Conservation (phyloP, 2,113 vertebrate species). For the Syrrhaptes paradoxus region DNA sequence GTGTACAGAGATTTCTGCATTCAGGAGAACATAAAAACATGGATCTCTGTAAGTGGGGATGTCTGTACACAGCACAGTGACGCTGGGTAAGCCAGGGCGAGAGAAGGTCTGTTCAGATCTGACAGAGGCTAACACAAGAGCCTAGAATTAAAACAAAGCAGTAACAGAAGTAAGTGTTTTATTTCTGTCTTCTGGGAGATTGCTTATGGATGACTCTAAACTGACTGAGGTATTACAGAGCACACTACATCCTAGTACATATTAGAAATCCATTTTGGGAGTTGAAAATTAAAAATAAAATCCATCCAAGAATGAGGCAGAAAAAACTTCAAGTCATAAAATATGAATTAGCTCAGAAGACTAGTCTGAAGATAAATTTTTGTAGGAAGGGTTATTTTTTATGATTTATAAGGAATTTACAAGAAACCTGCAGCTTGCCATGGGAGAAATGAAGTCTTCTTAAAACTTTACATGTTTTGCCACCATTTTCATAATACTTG, state of each 20-base stretch:
- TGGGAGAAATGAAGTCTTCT: constrained; percentile 51
- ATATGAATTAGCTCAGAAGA: constrained; percentile 64
- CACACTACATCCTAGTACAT: background rate
- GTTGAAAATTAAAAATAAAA: constrained; percentile 43
- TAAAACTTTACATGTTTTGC: constrained; percentile 49
- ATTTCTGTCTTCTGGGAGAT: constrained; percentile 32
- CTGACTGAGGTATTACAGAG: background rate
- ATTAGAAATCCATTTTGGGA: background rate
- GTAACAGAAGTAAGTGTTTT: constrained; percentile 35
- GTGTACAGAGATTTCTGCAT: background rate
- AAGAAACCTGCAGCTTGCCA: constrained; percentile 40
- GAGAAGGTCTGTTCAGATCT: background rate
- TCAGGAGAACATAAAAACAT: background rate
- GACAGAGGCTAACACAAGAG: constrained; percentile 14
- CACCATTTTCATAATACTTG: constrained; percentile 66
- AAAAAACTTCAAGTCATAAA: constrained; percentile 55
- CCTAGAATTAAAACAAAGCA: constrained; percentile 20
- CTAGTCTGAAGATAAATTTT: constrained; percentile 49
- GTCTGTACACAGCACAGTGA: background rate
- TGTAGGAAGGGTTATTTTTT: constrained; percentile 61
- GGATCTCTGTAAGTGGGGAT: background rate
- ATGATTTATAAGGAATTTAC: constrained; percentile 56
- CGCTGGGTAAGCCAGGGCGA: background rate
- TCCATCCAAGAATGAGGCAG: constrained; percentile 41
- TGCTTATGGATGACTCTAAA: background rate